Evolutionary conservation across 2,888 invertebrate species (phyloP), one percentile per base, ranked within the genome.

Genomic region (Campaea margaritaria): DNA sequence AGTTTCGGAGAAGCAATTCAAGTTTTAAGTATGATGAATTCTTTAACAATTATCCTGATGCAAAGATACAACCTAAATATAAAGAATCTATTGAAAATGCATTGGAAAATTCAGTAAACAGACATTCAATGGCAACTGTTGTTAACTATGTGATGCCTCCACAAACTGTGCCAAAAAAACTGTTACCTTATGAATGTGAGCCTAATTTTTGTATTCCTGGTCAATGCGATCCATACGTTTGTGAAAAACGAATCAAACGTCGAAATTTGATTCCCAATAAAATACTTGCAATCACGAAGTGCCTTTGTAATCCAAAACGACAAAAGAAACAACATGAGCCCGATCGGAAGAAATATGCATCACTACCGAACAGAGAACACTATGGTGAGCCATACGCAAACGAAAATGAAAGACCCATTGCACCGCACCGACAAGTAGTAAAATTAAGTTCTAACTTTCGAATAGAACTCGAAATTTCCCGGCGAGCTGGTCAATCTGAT

Each of bases 1-100:
- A 70, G 61, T 66, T 53, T 38, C 67, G 72, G 1, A 65, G 58
- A 46, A 64, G 70, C 46, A 59, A 68, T 16, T 79, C 80, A 3
- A 76, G 47, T 67, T 73, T 75, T 36, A 74, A 64, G 65, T 76
- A 78, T 59, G 65, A 75, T 51, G 75, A 77, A 56, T 75, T 77
- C 65, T 69, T 64, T 48, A 79, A 76, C 2, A 49, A 55, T 44
- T 46, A 45, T 14, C 57, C 58, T 15, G 56, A 60, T 9, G 12
- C 50, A 54, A 1, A 45, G 64, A 62, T 45, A 60, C 64, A 12
- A 31, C 31, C 60, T 5, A 53, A 52, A 15, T 28, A 44, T 36
- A 14, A 46, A 5, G 7, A 14, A 12, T 13, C 13, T 44, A 43
- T 14, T 9, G 13, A 45, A 7, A 2, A 39, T 16, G 47, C 49